Conservation (phyloP, 2,113 vertebrate species). For the Odocoileus virginianus region DNA sequence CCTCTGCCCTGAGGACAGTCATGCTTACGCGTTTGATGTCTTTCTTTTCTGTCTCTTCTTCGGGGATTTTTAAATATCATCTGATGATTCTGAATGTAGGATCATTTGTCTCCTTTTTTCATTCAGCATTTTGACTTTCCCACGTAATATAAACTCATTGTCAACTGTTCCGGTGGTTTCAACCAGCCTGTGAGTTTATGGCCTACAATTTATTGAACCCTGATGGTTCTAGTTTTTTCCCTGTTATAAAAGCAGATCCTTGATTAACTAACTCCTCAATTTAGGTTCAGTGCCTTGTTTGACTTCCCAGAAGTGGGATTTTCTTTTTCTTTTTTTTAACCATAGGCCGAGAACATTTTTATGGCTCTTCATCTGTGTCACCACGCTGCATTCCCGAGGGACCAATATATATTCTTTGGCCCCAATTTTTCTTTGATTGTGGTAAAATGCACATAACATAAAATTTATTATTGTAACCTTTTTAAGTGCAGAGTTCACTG, state of each 20-base stretch:
- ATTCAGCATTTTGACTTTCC: neutral
- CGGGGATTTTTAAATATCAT: neutral
- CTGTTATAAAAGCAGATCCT: neutral
- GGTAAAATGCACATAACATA: neutral
- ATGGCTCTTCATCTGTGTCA: rapidly evolving
- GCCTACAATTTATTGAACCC: rapidly evolving
- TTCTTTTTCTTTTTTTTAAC: neutral
- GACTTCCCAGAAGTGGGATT: neutral
- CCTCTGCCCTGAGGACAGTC: neutral
- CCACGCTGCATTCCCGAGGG: neutral
- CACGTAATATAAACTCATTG: rapidly evolving
- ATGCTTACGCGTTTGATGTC: rapidly evolving
- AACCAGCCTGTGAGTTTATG: neutral
- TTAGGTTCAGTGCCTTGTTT: neutral
- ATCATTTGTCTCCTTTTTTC: rapidly evolving
- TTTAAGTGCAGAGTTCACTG: rapidly evolving
- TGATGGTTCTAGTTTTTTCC: neutral
- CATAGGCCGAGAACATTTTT: neutral
- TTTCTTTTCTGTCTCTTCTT: neutral
- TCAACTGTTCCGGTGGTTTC: too few species aligned
- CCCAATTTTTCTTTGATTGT: neutral
- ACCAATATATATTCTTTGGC: rapidly evolving
- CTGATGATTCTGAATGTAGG: rapidly evolving
- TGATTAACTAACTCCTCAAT: neutral
- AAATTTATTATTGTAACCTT: neutral